phyloP scores from a whole-genome alignment of 2,113 vertebrate genomes.

The Columba janthina region DNA sequence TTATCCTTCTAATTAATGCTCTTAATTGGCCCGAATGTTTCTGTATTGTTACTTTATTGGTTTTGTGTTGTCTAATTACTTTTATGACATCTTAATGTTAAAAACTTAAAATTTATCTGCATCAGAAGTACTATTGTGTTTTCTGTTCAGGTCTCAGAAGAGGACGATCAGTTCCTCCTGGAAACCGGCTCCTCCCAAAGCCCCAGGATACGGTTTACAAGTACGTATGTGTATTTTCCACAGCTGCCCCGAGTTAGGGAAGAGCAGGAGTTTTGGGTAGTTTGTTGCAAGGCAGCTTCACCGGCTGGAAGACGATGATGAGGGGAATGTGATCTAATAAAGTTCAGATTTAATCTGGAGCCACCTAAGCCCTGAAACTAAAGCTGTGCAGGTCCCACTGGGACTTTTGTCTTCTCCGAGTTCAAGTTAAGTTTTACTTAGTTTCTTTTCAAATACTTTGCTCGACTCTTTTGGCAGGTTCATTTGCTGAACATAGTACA shows the following conservation, averaged over 20 bases:
- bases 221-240: conserved; percentile 28
- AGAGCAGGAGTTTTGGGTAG: not conserved
- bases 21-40: not conserved
- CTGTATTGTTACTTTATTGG: rapidly evolving
- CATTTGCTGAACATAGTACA: not conserved
- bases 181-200: conserved; percentile 55
- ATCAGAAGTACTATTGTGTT: not conserved
- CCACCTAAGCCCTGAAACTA: not conserved
- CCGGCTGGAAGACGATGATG: rapidly evolving
- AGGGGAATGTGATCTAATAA: rapidly evolving
- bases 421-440: rapidly evolving
- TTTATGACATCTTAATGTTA: too few species aligned
- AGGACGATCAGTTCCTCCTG: conserved; percentile 51
- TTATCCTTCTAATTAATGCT: not conserved
- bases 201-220: conserved; percentile 86
- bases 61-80: rapidly evolving
- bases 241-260: not conserved
- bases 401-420: not conserved
- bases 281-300: not conserved
- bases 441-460: not conserved
- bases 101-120: not conserved
- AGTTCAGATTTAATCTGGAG: not conserved
- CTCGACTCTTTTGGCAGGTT: not conserved
- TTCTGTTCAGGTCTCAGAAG: conserved; percentile 72
- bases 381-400: not conserved